These are phyloP conservation scores for Guaruba guarouba DNA, from an alignment of 2,113 vertebrate species.

Conservation along the genomic window DNA sequence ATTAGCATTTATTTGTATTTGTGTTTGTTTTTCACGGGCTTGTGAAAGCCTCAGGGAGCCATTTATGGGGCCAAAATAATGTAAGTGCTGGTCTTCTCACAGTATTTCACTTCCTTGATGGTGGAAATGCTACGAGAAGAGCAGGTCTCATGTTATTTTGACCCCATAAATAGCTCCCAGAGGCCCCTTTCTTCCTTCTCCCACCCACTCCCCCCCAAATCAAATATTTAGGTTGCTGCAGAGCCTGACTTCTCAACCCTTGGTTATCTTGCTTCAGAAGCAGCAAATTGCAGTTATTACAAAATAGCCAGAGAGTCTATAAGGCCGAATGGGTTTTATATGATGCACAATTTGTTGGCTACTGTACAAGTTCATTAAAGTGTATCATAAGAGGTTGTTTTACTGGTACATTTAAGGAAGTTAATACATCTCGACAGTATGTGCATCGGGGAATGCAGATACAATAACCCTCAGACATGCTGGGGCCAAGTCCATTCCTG, in stretches of 20 bases:
- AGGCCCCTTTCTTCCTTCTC: constrained; percentile 66
- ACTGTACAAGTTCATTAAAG: constrained; percentile 70
- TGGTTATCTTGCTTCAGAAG: constrained; percentile 69
- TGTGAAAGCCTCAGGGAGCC: constrained; percentile 66
- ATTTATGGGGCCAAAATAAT: constrained; percentile 64
- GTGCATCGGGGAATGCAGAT: constrained; percentile 61
- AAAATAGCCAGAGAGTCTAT: constrained; percentile 67
- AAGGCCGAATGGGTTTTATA: constrained; percentile 64
- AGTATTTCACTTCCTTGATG: constrained; percentile 70
- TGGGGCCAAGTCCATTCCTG: constrained; percentile 57
- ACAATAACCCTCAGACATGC: constrained; percentile 68
- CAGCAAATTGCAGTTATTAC: constrained; percentile 68
- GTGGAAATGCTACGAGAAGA: constrained; percentile 63
- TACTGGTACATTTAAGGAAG: constrained; percentile 69
- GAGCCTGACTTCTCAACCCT: constrained; percentile 59
- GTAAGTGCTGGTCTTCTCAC: constrained; percentile 69
- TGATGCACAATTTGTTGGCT: constrained; percentile 68
- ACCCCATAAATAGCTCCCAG: constrained; percentile 69
- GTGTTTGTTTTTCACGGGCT: constrained; percentile 71
- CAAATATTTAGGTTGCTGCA: constrained; percentile 71
- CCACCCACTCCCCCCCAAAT: constrained; percentile 54
- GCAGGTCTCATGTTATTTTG: constrained; percentile 70
- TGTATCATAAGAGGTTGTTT: constrained; percentile 69
- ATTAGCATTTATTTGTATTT: constrained; percentile 70
- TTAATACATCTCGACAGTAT: constrained; percentile 69